Evolutionary conservation across 2,113 vertebrate genomes (phyloP).

Genomic region (Urocynchramus pylzowi): DNA sequence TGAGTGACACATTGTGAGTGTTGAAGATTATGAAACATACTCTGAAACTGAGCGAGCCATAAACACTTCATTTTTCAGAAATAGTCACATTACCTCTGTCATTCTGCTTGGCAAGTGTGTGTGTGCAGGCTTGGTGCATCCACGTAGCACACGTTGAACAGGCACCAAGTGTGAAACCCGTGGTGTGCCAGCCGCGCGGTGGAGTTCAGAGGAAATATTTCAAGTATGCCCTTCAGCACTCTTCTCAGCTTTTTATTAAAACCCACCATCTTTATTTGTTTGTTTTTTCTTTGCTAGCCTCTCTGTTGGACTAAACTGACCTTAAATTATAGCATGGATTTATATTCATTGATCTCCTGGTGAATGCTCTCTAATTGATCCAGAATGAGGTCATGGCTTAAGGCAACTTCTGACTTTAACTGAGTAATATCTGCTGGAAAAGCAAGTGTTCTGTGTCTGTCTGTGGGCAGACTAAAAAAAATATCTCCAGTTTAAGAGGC

Average conservation of each 20-base stretch:
- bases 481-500: not conserved
- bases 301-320: slow-evolving; percentile 33
- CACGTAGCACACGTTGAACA: slow-evolving; percentile 2
- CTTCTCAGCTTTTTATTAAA: not conserved
- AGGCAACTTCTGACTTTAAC: not conserved
- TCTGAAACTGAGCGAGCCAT: slow-evolving; percentile 9
- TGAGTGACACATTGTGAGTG: slow-evolving; percentile 19
- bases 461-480: not conserved
- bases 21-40: slow-evolving; percentile 43
- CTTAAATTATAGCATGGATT: not conserved
- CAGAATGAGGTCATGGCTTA: not conserved
- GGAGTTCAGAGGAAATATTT: slow-evolving; percentile 9
- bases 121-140: not conserved
- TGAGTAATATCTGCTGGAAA: not conserved
- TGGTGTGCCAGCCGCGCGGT: not conserved
- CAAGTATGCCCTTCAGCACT: not conserved
- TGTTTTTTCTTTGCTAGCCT: not conserved
- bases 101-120: not conserved
- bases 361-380: not conserved
- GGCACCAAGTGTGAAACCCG: not conserved
- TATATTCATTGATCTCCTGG: not conserved
- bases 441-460: not conserved
- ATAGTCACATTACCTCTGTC: not conserved
- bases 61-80: slow-evolving; percentile 58
- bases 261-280: not conserved